A percentile compares a stretch with the other conserved stretches of the same genome.
Evolutionary conservation across 2,888 invertebrate species (phyloP).

Genomic region (Coenonympha glycerion): DNA sequence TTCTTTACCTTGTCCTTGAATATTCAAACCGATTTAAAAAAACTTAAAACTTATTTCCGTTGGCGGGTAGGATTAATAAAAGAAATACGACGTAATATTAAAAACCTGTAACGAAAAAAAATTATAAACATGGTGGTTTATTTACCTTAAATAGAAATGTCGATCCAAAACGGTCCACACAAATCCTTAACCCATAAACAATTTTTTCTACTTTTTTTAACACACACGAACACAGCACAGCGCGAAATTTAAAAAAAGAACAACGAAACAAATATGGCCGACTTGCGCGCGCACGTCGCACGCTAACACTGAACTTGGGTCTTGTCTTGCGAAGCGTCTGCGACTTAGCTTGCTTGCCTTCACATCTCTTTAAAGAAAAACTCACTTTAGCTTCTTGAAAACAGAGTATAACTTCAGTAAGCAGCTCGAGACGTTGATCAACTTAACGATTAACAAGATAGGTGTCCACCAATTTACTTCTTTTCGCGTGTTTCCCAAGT

Average conservation of each 20-base stretch:
- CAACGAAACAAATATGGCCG: slow-evolving; percentile 29
- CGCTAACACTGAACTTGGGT: slow-evolving; percentile 69
- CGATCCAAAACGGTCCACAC: slow-evolving; percentile 3
- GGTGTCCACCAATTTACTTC: slow-evolving; percentile 30
- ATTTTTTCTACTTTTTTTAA: slow-evolving; percentile 10
- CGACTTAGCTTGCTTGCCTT: slow-evolving; percentile 44
- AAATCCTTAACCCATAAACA: slow-evolving; percentile 16
- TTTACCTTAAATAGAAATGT: neutral
- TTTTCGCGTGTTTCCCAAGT: slow-evolving; percentile 40
- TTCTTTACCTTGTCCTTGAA: slow-evolving; percentile 15
- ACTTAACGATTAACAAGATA: slow-evolving; percentile 8
- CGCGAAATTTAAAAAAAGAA: slow-evolving; percentile 35
- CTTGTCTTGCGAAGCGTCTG: slow-evolving; percentile 43
- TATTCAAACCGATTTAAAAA: neutral
- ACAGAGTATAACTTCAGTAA: neutral
- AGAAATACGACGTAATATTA: neutral
- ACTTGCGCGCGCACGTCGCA: slow-evolving; percentile 42
- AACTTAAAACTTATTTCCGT: too few relatives aligned
- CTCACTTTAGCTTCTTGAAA: slow-evolving; percentile 11
- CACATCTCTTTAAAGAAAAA: slow-evolving; percentile 21
- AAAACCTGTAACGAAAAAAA: neutral
- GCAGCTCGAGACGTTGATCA: neutral
- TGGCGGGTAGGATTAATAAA: neutral
- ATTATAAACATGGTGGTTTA: too few relatives aligned
- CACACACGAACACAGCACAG: slow-evolving; percentile 36